Conservation (phyloP, 2,888 invertebrate species). For the Dryadula phaetusa region DNA sequence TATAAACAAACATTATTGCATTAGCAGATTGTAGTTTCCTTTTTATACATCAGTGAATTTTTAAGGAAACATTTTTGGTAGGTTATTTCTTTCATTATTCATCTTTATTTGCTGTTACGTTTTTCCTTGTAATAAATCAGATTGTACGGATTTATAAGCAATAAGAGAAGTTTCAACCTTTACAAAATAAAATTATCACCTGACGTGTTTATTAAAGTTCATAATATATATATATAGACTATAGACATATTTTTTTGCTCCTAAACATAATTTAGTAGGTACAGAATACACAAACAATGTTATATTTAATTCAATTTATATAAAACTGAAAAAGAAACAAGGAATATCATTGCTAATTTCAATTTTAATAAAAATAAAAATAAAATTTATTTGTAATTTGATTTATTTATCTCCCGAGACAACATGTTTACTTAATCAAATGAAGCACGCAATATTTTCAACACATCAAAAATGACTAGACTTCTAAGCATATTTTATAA, state of each 20-base stretch:
- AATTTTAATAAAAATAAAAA: background rate
- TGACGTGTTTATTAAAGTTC: slow-evolving; percentile 32
- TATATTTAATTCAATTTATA: background rate
- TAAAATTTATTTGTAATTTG: background rate
- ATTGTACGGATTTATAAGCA: slow-evolving; percentile 37
- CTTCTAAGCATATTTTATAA: background rate
- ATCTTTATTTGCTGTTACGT: slow-evolving; percentile 35
- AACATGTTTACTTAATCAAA: background rate
- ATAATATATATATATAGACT: too few relatives aligned
- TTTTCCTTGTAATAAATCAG: slow-evolving; percentile 37
- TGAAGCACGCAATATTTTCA: too few relatives aligned
- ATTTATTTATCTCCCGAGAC: background rate
- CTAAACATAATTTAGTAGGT: background rate
- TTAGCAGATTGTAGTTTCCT: background rate
- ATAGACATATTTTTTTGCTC: background rate
- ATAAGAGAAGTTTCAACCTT: slow-evolving; percentile 36
- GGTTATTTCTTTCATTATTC: slow-evolving; percentile 38
- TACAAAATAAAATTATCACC: slow-evolving; percentile 27
- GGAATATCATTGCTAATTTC: too few relatives aligned
- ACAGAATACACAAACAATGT: background rate
- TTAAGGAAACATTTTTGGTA: slow-evolving; percentile 24
- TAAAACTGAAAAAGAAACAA: too few relatives aligned
- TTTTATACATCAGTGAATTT: slow-evolving; percentile 14
- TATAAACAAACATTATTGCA: background rate
- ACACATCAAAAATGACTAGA: background rate